Percentiles rank a stretch among this genome's conserved stretches.
These are phyloP conservation scores for Botia almorhae DNA, from an alignment of 2,797 vertebrate species.

Conservation along the genomic window DNA sequence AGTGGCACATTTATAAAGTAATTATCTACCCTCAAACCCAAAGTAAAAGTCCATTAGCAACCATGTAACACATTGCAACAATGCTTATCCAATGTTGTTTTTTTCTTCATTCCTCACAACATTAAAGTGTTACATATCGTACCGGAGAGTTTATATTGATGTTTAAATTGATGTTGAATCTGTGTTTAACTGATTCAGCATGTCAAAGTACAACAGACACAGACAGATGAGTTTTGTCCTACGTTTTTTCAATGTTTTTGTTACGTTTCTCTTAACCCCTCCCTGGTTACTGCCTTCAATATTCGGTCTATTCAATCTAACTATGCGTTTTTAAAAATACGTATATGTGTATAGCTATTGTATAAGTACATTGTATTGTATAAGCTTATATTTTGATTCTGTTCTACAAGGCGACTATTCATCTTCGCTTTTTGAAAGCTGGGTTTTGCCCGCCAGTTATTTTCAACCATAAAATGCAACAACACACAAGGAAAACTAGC, in stretches of 20 bases:
- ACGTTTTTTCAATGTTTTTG: too few species aligned
- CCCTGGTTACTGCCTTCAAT: too few species aligned
- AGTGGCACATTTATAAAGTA: neutral
- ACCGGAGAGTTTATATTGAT: slow-evolving; percentile 56
- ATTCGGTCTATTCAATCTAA: neutral
- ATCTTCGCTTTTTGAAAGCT: neutral
- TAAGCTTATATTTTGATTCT: neutral
- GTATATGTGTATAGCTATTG: neutral
- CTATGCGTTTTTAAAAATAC: neutral
- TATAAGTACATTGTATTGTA: too few species aligned
- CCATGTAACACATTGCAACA: slow-evolving; percentile 51
- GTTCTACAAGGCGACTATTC: slow-evolving; percentile 34
- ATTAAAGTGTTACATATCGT: slow-evolving; percentile 54
- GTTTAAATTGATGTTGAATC: slow-evolving; percentile 25
- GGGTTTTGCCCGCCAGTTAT: slow-evolving; percentile 8
- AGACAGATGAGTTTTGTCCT: slow-evolving; percentile 51
- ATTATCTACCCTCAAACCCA: neutral
- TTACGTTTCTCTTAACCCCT: too few species aligned
- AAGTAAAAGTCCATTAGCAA: slow-evolving; percentile 37
- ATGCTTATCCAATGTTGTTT: slow-evolving; percentile 52
- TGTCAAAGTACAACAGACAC: slow-evolving; percentile 29
- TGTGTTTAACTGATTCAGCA: slow-evolving; percentile 45
- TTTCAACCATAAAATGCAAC: slow-evolving; percentile 14
- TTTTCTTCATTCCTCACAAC: slow-evolving; percentile 42
- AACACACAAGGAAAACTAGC: neutral